These are phyloP conservation scores for Indri indri DNA, from an alignment of 2,113 vertebrate genomes.

Conservation along the genomic window DNA sequence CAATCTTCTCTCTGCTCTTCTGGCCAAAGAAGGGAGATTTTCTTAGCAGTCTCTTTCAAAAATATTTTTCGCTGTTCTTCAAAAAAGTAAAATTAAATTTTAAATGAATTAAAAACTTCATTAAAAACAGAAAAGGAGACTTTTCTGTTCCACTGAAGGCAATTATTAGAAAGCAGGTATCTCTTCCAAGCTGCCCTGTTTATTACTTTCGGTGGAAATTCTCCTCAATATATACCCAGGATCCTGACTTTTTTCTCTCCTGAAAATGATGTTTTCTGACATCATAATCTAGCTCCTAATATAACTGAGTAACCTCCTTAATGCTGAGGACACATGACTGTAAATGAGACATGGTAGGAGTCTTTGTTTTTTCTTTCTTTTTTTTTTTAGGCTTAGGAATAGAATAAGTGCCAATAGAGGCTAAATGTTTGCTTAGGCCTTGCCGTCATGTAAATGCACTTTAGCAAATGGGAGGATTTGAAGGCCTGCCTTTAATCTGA, in stretches of 20 bases:
- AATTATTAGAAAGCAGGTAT: constrained; percentile 74
- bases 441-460: neutral
- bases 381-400: constrained; percentile 22
- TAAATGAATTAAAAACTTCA: constrained; percentile 40
- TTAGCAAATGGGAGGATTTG: neutral
- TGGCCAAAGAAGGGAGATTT: constrained; percentile 72
- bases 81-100: constrained; percentile 39
- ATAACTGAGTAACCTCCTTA: constrained; percentile 35
- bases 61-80: constrained; percentile 48
- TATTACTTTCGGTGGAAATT: constrained; percentile 63
- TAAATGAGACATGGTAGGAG: neutral
- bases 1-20: constrained; percentile 72
- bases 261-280: constrained; percentile 79
- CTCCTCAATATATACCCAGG: constrained; percentile 77
- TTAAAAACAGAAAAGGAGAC: too few relatives aligned
- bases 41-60: constrained; percentile 72
- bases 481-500: constrained; percentile 27
- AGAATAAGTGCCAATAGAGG: constrained; percentile 52
- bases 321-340: neutral
- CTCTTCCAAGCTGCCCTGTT: constrained; percentile 60
- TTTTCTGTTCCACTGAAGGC: neutral
- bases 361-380: neutral
- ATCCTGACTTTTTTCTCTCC: constrained; percentile 58
- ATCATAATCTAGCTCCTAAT: constrained; percentile 76
- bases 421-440: constrained; percentile 32